These are phyloP conservation scores for Bubo blakistoni DNA, from an alignment of 2,113 vertebrate species.

Conservation along the genomic window DNA sequence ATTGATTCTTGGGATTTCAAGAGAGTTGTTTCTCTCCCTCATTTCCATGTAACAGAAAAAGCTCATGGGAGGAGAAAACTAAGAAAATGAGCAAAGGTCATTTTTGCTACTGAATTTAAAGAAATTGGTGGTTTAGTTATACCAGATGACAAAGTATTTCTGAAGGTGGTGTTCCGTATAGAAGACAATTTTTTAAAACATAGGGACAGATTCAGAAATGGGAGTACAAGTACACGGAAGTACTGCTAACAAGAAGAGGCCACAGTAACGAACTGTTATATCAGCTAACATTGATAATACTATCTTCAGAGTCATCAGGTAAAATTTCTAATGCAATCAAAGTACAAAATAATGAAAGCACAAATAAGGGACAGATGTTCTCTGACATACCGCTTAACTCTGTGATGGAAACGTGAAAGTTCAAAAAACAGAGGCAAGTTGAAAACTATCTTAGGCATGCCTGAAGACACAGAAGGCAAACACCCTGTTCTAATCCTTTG, in stretches of 20 bases:
- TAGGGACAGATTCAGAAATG: background rate
- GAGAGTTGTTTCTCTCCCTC: background rate
- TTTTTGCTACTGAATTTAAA: background rate
- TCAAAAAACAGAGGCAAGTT: background rate
- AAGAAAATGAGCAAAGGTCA: background rate
- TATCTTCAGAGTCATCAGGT: background rate
- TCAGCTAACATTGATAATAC: background rate
- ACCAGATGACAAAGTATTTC: background rate
- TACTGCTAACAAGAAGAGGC: background rate
- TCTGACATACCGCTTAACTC: background rate
- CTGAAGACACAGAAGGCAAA: slow-evolving; percentile 10
- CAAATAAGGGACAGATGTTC: background rate
- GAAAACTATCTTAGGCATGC: slow-evolving; percentile 11
- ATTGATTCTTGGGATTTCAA: background rate
- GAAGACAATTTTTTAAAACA: background rate
- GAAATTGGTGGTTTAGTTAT: background rate
- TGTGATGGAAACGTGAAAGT: background rate
- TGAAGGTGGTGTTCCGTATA: background rate
- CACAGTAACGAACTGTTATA: background rate
- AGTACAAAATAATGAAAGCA: background rate
- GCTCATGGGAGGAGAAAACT: background rate
- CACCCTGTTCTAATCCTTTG: slow-evolving; percentile 22
- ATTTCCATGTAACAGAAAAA: background rate
- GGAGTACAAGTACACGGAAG: background rate
- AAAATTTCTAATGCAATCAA: background rate